Evolutionary conservation across 2,113 vertebrate species (phyloP), one percentile per base, ranked within the genome.

Genomic region (Halcyon senegalensis): DNA sequence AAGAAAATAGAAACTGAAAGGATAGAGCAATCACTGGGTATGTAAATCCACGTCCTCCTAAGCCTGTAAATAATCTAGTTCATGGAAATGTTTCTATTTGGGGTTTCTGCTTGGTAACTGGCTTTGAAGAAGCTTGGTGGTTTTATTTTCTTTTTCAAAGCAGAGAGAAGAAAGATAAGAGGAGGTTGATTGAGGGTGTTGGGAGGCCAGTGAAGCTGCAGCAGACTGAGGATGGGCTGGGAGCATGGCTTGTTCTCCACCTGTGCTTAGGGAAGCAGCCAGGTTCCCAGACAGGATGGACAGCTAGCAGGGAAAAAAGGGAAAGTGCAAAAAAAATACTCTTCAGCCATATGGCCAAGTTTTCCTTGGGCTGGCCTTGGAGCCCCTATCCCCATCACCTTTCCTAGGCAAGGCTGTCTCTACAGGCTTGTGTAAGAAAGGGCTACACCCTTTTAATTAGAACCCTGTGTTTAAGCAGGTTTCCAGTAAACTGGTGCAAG

Each of bases 1-100:
- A 77, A 95, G 87, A 87, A 93, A 96, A 93, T 41, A 91, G 91
- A 94, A 96, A 63, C 51, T 53, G 85, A 83, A 90, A 50, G 7
- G 31, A 44, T 21, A 90, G 50, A 82, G 74, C 43, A 73, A 68
- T 56, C 35, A 7, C 19, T n/a, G 11, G 15, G 14, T 41, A 21
- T 3, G 31, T 76, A 58, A 58, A 58, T n/a, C 56, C 31, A 21
- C 30, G 7, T 74, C 73, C 66, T 81, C 46, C 51, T 2, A 13
- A 91, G 62, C 59, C 46, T 69, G 8, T 62, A 88, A 93, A 90
- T 59, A 69, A 66, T 62, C 70, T 73, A 10, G 48, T 64, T 85
- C 0, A 0, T 37, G 28, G 56, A 33, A 81, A 18, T 48, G 64
- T 35, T 89, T 84, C 88, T 64, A 3, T 72, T 74, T 58, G 25